phyloP scores from a whole-genome alignment of 1,140 invertebrate species.

The Alviniconcha marisindica region DNA sequence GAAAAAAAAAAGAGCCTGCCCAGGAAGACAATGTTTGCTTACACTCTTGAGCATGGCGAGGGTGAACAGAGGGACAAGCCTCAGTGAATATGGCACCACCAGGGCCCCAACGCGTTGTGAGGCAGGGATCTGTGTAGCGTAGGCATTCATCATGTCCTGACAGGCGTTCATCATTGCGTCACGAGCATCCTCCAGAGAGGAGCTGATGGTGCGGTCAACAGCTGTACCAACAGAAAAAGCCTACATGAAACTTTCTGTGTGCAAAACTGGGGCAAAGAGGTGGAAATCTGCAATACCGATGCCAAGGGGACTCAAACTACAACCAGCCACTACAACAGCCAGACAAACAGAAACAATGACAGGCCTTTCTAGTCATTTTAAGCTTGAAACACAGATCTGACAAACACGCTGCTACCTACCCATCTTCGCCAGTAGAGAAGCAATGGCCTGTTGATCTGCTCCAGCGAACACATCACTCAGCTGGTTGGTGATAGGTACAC shows the following conservation, averaged over 20 bases:
- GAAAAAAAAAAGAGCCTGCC: too few species aligned
- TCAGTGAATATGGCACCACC: slow-evolving; percentile 84
- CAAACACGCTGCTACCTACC: slow-evolving; percentile 78
- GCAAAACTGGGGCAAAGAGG: too few species aligned
- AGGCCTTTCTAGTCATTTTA: too few species aligned
- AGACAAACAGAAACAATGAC: too few species aligned
- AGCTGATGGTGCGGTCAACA: slow-evolving; percentile 92
- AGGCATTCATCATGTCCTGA: slow-evolving; percentile 92
- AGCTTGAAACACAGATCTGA: too few species aligned
- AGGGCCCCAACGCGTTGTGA: slow-evolving; percentile 84
- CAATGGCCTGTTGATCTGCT: slow-evolving; percentile 97
- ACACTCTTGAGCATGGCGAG: slow-evolving; percentile 94
- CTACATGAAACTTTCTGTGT: too few species aligned
- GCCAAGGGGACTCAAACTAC: too few species aligned
- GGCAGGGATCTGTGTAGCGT: slow-evolving; percentile 79
- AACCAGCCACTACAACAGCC: too few species aligned
- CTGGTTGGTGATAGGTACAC: slow-evolving; percentile 91
- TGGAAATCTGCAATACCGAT: too few species aligned
- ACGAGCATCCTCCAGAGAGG: slow-evolving; percentile 92
- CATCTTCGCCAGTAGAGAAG: slow-evolving; percentile 96
- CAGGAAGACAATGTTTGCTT: too few species aligned
- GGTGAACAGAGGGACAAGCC: slow-evolving; percentile 92
- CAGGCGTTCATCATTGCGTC: slow-evolving; percentile 98
- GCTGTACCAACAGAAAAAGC: slow-evolving; percentile 79
- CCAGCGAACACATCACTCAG: slow-evolving; percentile 90